Evolutionary conservation across 2,113 vertebrate species (phyloP).

Genomic region (Actinemys pallida): DNA sequence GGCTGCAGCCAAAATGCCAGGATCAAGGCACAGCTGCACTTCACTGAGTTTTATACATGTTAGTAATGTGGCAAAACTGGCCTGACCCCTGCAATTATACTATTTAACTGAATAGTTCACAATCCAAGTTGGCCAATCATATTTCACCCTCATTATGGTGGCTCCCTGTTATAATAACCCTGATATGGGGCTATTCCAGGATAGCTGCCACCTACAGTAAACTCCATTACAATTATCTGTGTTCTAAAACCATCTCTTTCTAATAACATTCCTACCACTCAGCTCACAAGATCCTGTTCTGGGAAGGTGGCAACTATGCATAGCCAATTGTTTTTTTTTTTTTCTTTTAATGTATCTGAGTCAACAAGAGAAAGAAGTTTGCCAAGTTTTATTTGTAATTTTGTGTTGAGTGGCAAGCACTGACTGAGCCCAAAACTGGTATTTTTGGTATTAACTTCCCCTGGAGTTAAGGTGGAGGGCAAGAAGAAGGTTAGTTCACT

Average conservation of each 20-base stretch:
- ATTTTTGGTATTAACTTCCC: background rate
- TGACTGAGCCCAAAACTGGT: background rate
- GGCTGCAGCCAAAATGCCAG: rapidly evolving
- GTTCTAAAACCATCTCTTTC: background rate
- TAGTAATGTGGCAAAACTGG: slow-evolving; percentile 47
- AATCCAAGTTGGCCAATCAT: background rate
- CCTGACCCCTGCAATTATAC: background rate
- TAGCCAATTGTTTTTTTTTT: slow-evolving; percentile 29
- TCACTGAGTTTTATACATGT: slow-evolving; percentile 20
- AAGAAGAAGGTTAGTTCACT: background rate
- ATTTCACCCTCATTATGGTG: background rate
- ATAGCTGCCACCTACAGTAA: background rate
- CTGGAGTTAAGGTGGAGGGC: background rate
- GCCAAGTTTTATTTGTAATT: slow-evolving; percentile 24
- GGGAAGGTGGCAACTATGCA: background rate
- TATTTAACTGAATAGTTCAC: background rate
- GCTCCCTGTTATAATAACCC: background rate
- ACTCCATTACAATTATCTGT: background rate
- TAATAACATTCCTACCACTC: background rate
- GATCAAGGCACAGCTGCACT: slow-evolving; percentile 8
- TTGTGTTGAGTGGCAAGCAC: background rate
- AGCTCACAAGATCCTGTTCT: background rate
- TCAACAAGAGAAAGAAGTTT: slow-evolving; percentile 2
- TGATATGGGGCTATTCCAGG: background rate
- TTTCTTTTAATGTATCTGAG: slow-evolving; percentile 28